Base-by-base conservation (phyloP, 1,140 invertebrate genomes). In the Idris sp. region DNA sequence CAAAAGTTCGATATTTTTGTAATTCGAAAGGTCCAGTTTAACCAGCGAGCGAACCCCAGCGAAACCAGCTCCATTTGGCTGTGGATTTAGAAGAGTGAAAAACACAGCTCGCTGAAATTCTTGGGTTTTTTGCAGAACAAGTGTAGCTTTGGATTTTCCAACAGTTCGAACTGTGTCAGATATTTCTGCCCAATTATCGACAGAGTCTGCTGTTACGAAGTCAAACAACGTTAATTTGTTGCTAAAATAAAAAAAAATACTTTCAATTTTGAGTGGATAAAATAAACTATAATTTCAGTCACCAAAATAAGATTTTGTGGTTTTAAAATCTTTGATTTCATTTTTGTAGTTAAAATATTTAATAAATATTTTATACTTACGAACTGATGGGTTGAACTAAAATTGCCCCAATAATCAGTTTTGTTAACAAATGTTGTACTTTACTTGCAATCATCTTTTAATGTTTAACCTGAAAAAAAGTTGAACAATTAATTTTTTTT, bases 41-140 rank as follows among this genome's bases (percentile, higher is more conserved):
- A 85, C 85, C 3, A 79, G 44, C 0, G 84, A 89, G 26, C 88
- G 80, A 40, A 91, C 86, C 6, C 92, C 92, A 30, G 91, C 91
- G 81, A 93, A 93, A 4, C 91, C 91, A 19, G 92, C 92, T 1
- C 92, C 92, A 68, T 93, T 92, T 5, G 89, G 85, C 81, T 93
- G 92, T 4, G 92, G 92, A 79, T 92, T 92, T 3, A 93, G 79
- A 9, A 93, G 74, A 2, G 90, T 89, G 71, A 93, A 93, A 56
- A 93, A 90, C 74, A 93, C 84, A 0, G 89, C 92, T 76, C 90
- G 82, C 81, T 92, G 90, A 61, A 91, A 92, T 18, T 86, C 54
- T 65, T 87, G 82, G 2, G 89, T 90, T 74, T 90, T 91, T 78
- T 92, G 89, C 14, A 92, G 69, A 2, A 88, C 85, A 6, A 93